Evolutionary conservation across 2,888 invertebrate genomes (phyloP), one percentile per base, ranked within the genome.

Genomic region (Eucriotettix oculatus): DNA sequence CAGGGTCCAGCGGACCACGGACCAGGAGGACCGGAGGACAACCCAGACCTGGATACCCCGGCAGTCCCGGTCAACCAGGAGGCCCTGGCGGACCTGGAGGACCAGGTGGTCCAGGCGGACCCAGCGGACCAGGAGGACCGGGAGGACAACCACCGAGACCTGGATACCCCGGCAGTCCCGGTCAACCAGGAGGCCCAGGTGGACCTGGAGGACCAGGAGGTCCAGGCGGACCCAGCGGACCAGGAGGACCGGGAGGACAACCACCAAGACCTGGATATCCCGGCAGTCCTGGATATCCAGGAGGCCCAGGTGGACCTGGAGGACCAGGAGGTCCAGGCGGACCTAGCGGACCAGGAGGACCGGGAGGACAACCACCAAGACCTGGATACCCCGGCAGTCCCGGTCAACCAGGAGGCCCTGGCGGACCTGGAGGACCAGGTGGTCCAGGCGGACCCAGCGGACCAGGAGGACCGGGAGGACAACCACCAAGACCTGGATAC

Each of bases 1-100:
- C 68, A 58, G 64, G 67, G 66, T 0, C 61, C 68, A 14, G 69
- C 10, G 66, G 66, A 43, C 66, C 69, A 10, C 67, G 71, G 9
- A 57, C 52, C 57, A 43, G 59, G 55, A 40, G 48, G 56, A 42
- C 58, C 62, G 62, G 62, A 29, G 67, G 68, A 1, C 58, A 65
- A 3, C 66, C 69, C 1, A 41, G 29, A 48, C 66, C 66, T 16
- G 65, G 64, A 10, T 12, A 58, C 14, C 64, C 66, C 17, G 68
- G 61, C n/a, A 61, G 16, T 16, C 64, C 17, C 54, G 64, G 56
- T 59, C 63, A 41, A 12, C 61, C 63, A 43, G 67, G 66, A n/a
- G 60, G 63, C 16, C 67, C 67, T 17, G 66, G 67, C 12, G 61
- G 62, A 0, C 57, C 62, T 3, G 58, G 62, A 1, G 60, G 56